phyloP scores from a whole-genome alignment of 2,797 vertebrate genomes.

The Pseudochirops corinnae region DNA sequence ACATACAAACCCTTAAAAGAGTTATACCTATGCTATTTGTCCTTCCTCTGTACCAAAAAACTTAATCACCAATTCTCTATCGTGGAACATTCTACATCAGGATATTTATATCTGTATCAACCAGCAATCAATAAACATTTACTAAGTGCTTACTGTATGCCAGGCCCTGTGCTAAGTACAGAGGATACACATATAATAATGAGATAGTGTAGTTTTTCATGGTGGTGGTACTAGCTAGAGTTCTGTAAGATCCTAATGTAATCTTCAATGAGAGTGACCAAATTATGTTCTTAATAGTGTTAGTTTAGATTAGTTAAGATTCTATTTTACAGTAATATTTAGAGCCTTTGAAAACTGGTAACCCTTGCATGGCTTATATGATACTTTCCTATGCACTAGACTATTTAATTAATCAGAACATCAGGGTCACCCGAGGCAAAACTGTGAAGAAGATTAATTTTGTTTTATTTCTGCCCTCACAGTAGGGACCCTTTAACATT shows the following conservation, averaged over 20 bases:
- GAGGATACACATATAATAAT: neutral
- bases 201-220: neutral
- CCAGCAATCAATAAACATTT: neutral
- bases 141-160: neutral
- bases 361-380: neutral
- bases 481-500: neutral
- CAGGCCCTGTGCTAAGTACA: neutral
- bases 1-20: neutral
- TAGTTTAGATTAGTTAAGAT: neutral
- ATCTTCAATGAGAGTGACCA: neutral
- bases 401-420: neutral
- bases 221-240: neutral
- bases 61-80: neutral
- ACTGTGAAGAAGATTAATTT: conserved; percentile 6
- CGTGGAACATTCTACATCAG: neutral
- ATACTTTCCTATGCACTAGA: neutral
- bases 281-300: neutral
- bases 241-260: neutral
- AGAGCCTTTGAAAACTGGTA: neutral
- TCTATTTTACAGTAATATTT: neutral
- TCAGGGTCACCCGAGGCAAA: neutral
- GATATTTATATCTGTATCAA: neutral
- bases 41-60: neutral
- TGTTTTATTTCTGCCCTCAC: neutral
- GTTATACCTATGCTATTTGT: neutral